Base-by-base conservation (phyloP, 1,140 invertebrate species). In the Neelides sp. region DNA sequence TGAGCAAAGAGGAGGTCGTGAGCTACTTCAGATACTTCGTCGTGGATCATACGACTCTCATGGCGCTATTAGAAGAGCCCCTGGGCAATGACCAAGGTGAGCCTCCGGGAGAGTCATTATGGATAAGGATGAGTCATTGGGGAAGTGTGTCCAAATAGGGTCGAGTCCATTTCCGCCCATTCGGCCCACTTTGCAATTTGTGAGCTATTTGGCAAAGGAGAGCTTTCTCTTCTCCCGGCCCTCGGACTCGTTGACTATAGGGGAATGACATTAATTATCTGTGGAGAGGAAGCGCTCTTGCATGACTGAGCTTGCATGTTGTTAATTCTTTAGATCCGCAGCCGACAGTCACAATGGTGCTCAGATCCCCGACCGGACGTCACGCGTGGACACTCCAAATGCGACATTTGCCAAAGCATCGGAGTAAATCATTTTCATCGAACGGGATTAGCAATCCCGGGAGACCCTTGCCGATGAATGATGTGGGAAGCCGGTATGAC, bases 311-410 rank as follows among this genome's bases (percentile, higher is more conserved):
- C 43, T 37, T 39, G 20, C 24, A n/a, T 28, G 12, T 40, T 26
- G 5, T 28, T 20, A 19, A 24, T 39, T 40, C 27, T 51, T 19
- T 57, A 73, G 72, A 74, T 58, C 68, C 70, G n/a, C 70, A 76
- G 48, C 76, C 77, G 13, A 74, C 73, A 22, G 71, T 75, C 15
- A 79, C 78, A 61, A 78, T 90, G 20, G 69, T 96, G 23, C 82
- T 95, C 41, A 76, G 92, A 20, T 84, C 87, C 22, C 84, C 88
- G 0, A 95, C 92, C 71, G 91, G 91, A 0, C 77, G 90, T 17
- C 85, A 91, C 71, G 87, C 86, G 5, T 98, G 92, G 92, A 87
- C 84, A 0, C 79, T 95, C 76, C 85, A 92, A 63, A 69, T 87
- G 32, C 71, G 86, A 15, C 85, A 90, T 66, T 68, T 86, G 48